Percentiles rank a stretch among this genome's conserved stretches.
Conservation (phyloP, 2,888 invertebrate genomes). For the Bombylius major region DNA sequence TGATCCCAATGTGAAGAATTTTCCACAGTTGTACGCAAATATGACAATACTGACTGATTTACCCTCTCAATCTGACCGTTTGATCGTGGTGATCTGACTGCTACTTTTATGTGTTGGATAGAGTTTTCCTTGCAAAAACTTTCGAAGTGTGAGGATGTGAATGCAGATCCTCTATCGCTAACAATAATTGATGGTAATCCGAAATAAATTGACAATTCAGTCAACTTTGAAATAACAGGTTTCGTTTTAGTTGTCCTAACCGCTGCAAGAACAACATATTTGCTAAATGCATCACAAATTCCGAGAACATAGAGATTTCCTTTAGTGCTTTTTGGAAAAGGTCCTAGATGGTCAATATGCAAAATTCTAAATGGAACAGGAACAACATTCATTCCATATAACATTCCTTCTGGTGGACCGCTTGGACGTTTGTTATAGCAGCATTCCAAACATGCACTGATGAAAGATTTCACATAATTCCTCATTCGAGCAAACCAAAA, state of each 20-base stretch:
- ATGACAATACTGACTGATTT: too few relatives aligned
- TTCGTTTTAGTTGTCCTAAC: conserved; percentile 11
- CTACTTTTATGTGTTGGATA: conserved; percentile 19
- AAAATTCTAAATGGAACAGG: conserved; percentile 10
- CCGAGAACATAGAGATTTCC: too few relatives aligned
- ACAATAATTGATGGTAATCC: conserved; percentile 19
- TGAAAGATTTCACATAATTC: too few relatives aligned
- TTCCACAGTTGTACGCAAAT: too few relatives aligned
- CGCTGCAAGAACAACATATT: conserved; percentile 12
- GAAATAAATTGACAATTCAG: conserved; percentile 14
- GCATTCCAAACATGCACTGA: too few relatives aligned
- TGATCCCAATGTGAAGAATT: too few relatives aligned
- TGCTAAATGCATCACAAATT: conserved; percentile 10
- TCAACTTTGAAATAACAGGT: conserved; percentile 10
- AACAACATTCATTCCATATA: too few relatives aligned
- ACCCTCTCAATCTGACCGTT: conserved; percentile 4
- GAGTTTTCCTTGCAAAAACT: conserved; percentile 13
- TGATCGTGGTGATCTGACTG: conserved; percentile 14
- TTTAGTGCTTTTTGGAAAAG: too few relatives aligned
- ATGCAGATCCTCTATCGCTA: conserved; percentile 20
- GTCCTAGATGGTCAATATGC: too few relatives aligned
- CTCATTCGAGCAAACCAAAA: too few relatives aligned
- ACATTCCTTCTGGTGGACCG: background rate
- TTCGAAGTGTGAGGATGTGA: conserved; percentile 15
- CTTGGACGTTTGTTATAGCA: too few relatives aligned